phyloP scores from a whole-genome alignment of 2,888 invertebrate genomes.

The Athalia cordata region DNA sequence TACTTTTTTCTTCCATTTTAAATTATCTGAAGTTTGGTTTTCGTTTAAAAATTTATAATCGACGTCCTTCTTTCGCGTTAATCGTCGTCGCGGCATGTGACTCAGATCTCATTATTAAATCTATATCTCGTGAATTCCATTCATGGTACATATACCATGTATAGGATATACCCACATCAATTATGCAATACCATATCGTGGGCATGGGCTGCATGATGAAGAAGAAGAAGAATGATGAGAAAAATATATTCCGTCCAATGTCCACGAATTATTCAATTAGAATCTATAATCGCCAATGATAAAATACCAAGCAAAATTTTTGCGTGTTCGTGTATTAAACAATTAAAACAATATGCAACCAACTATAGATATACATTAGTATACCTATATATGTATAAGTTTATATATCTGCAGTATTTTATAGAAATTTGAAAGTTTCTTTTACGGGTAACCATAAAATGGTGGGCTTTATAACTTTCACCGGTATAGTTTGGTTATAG shows the following conservation, averaged over 20 bases:
- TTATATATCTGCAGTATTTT: not conserved
- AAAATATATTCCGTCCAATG: not conserved
- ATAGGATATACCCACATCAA: not conserved
- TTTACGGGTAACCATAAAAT: not conserved
- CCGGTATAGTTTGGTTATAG: not conserved
- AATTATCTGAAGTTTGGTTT: not conserved
- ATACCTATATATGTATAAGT: not conserved
- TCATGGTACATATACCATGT: too few species aligned
- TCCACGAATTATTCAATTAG: not conserved
- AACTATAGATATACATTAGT: not conserved
- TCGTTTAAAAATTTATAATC: not conserved
- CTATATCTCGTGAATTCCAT: not conserved
- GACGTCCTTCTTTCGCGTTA: too few species aligned
- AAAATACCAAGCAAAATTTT: too few species aligned
- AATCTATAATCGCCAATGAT: not conserved
- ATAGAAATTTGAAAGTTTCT: conserved; percentile 11
- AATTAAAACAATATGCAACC: too few species aligned
- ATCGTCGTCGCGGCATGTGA: too few species aligned
- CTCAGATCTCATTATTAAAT: too few species aligned
- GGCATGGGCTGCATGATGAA: too few species aligned
- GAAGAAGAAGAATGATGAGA: too few species aligned
- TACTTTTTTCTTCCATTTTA: too few species aligned
- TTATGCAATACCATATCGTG: conserved; percentile 1
- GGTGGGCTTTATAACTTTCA: conserved; percentile 4
- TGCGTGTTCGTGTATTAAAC: too few species aligned